phyloP scores from a whole-genome alignment of 2,113 vertebrate genomes.

The Tyto alba region DNA sequence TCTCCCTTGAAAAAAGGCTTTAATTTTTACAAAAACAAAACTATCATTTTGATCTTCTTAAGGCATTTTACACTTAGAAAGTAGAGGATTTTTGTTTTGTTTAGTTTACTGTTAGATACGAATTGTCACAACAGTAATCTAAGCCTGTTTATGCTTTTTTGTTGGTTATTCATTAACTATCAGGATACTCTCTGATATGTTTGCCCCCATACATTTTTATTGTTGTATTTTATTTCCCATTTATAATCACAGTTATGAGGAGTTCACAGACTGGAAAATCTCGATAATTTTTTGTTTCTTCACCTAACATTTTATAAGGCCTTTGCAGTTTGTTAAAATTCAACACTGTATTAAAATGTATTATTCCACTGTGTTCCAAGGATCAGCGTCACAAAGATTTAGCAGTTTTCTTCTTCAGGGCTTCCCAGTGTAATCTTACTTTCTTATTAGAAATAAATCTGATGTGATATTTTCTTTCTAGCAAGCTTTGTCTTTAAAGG shows the following conservation, averaged over 20 bases:
- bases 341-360: constrained; percentile 11
- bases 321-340: constrained; percentile 20
- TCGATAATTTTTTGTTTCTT: constrained; percentile 37
- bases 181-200: constrained; percentile 33
- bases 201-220: not conserved
- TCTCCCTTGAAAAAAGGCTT: constrained; percentile 13
- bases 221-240: constrained; percentile 9
- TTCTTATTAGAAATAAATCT: constrained; percentile 15
- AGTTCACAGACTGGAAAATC: constrained; percentile 1
- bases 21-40: not conserved
- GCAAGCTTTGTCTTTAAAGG: constrained; percentile 9
- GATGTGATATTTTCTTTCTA: constrained; percentile 17
- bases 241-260: not conserved
- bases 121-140: constrained; percentile 20
- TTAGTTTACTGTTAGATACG: constrained; percentile 29
- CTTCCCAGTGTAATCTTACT: not conserved
- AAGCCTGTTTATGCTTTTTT: constrained; percentile 19
- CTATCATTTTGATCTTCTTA: not conserved
- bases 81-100: not conserved
- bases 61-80: constrained; percentile 18
- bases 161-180: constrained; percentile 40
- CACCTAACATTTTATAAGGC: constrained; percentile 3
- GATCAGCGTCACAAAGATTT: not conserved
- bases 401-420: constrained; percentile 21
- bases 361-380: constrained; percentile 10